Evolutionary conservation across 2,113 vertebrate species (phyloP).

Genomic region (Clarias gariepinus): DNA sequence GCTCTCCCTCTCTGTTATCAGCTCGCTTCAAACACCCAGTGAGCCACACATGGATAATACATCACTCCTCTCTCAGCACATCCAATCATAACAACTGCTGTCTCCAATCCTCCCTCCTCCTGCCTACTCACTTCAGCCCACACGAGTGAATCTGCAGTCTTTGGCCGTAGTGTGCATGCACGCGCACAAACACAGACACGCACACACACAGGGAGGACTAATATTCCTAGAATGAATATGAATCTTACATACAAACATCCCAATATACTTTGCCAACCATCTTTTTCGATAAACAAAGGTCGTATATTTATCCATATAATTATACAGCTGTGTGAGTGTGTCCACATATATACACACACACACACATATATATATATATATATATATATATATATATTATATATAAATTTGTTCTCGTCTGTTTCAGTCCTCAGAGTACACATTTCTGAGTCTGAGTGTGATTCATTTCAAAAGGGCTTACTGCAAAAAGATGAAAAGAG

Average conservation of each 20-base stretch:
- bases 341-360: not conserved
- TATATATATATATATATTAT: no score
- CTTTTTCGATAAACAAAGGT: not conserved
- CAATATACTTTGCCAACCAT: not conserved
- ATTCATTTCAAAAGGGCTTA: conserved; percentile 25
- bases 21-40: conserved; percentile 55
- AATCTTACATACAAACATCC: not conserved
- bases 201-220: not conserved
- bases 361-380: no score
- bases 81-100: conserved; percentile 65
- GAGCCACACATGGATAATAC: conserved; percentile 59
- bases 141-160: conserved; percentile 40
- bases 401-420: not conserved
- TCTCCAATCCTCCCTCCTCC: conserved; percentile 48
- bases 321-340: not conserved
- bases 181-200: not conserved
- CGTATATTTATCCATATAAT: not conserved
- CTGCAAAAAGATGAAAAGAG: conserved; percentile 45
- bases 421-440: not conserved
- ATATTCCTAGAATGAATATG: conserved; percentile 19
- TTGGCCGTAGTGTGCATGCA: not conserved
- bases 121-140: conserved; percentile 50
- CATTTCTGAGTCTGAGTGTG: conserved; percentile 24
- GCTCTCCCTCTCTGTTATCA: conserved; percentile 12
- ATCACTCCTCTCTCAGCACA: conserved; percentile 57